Percentiles rank a stretch among this genome's conserved stretches.
Conservation (phyloP, 2,797 vertebrate species). For the Gambelia wislizenii region DNA sequence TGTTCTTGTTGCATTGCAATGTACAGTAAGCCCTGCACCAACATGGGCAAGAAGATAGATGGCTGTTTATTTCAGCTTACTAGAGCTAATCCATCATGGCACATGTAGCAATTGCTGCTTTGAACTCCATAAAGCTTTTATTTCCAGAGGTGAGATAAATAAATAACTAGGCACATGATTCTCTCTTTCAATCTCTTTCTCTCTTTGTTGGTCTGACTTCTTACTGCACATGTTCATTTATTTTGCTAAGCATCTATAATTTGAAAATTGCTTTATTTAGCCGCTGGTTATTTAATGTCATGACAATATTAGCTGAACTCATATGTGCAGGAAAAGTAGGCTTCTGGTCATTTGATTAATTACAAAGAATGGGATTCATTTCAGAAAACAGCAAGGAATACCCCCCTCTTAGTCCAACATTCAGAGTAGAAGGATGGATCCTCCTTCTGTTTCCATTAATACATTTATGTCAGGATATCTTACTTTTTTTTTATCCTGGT, state of each 20-base stretch:
- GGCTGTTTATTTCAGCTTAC: conserved; percentile 71
- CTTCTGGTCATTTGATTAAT: conserved; percentile 71
- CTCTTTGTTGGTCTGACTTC: conserved; percentile 34
- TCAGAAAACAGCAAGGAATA: conserved; percentile 51
- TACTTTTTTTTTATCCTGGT: conserved; percentile 5
- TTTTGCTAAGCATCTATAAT: conserved; percentile 71
- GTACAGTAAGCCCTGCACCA: conserved; percentile 24
- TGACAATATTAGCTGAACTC: conserved; percentile 50
- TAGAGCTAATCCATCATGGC: conserved; percentile 73
- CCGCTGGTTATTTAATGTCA: conserved; percentile 57
- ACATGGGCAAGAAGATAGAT: conserved; percentile 68
- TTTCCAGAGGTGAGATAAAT: conserved; percentile 74
- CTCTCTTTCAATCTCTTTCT: conserved; percentile 59
- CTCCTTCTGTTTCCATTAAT: conserved; percentile 56
- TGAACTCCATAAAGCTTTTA: conserved; percentile 58
- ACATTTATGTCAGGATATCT: conserved; percentile 47
- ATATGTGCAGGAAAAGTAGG: conserved; percentile 48
- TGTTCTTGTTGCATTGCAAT: conserved; percentile 40
- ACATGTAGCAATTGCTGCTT: conserved; percentile 68
- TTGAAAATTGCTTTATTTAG: conserved; percentile 74
- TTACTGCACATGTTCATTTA: conserved; percentile 64
- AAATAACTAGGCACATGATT: conserved; percentile 68
- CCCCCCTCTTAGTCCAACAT: background rate
- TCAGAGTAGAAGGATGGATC: conserved; percentile 46
- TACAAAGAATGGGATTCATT: conserved; percentile 65